Evolutionary conservation across 2,113 vertebrate genomes (phyloP).

Genomic region (Clarias magur): DNA sequence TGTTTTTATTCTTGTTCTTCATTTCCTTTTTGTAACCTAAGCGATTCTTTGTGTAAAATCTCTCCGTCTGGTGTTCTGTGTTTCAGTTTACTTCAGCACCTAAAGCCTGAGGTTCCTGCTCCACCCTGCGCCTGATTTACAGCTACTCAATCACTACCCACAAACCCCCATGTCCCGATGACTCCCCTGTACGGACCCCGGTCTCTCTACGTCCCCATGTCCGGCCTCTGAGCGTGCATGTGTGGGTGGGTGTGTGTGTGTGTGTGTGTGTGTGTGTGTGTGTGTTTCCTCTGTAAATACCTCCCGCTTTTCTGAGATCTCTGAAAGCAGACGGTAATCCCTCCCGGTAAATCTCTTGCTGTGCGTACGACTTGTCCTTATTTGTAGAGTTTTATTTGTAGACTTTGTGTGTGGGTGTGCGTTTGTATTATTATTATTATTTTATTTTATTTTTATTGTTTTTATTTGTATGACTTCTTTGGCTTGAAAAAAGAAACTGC

Average conservation of each 20-base stretch:
- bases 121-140: slow-evolving; percentile 66
- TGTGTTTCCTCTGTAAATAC: slow-evolving; percentile 74
- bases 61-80: not conserved
- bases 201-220: slow-evolving; percentile 62
- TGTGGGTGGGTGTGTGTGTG: slow-evolving; percentile 70
- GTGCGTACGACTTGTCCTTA: slow-evolving; percentile 67
- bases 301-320: slow-evolving; percentile 74
- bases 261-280: slow-evolving; percentile 64
- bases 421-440: slow-evolving; percentile 69
- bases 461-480: slow-evolving; percentile 59
- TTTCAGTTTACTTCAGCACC: slow-evolving; percentile 80
- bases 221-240: slow-evolving; percentile 67
- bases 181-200: slow-evolving; percentile 65
- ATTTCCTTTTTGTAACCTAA: not conserved
- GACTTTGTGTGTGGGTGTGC: slow-evolving; percentile 67
- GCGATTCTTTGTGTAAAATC: slow-evolving; percentile 15
- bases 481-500: slow-evolving; percentile 73
- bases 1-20: not conserved
- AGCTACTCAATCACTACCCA: slow-evolving; percentile 57
- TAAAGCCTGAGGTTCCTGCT: slow-evolving; percentile 73
- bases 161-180: slow-evolving; percentile 64
- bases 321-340: slow-evolving; percentile 55
- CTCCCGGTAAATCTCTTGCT: slow-evolving; percentile 60
- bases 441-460: slow-evolving; percentile 76
- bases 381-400: slow-evolving; percentile 83